Evolutionary conservation across 2,888 invertebrate species (phyloP).

Genomic region (Sarcophaga caerulescens): DNA sequence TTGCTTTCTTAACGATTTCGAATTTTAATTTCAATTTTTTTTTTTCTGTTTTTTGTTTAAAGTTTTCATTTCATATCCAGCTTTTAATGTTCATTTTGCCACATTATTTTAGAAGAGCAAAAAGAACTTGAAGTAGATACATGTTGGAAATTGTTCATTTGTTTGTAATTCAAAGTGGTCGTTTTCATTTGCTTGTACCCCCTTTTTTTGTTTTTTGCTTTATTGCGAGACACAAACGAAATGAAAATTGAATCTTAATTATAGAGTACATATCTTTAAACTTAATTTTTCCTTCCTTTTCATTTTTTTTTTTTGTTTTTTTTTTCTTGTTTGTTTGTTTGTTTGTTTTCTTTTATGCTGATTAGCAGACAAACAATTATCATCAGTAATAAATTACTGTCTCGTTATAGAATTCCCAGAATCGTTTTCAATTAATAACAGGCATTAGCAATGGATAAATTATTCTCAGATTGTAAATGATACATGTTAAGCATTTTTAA

Average conservation of each 20-base stretch:
- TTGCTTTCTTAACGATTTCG: not conserved
- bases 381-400: slow-evolving; percentile 21
- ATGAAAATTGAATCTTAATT: slow-evolving; percentile 47
- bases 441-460: not conserved
- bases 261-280: not conserved
- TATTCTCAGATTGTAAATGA: not conserved
- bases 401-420: slow-evolving; percentile 30
- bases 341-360: not conserved
- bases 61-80: not conserved
- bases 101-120: not conserved
- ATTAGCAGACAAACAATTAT: slow-evolving; percentile 16
- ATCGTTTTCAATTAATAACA: slow-evolving; percentile 11
- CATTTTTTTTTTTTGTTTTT: no score
- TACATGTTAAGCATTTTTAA: not conserved
- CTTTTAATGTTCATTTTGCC: slow-evolving; percentile 39
- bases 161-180: not conserved
- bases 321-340: no score
- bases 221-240: not conserved
- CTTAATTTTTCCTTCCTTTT: not conserved
- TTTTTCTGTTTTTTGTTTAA: not conserved
- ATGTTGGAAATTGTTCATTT: not conserved
- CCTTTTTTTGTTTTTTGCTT: not conserved
- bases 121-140: no score
- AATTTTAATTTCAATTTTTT: not conserved
- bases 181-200: slow-evolving; percentile 3